Conservation (phyloP, 2,797 vertebrate genomes). For the Lophotriccus pileatus region DNA sequence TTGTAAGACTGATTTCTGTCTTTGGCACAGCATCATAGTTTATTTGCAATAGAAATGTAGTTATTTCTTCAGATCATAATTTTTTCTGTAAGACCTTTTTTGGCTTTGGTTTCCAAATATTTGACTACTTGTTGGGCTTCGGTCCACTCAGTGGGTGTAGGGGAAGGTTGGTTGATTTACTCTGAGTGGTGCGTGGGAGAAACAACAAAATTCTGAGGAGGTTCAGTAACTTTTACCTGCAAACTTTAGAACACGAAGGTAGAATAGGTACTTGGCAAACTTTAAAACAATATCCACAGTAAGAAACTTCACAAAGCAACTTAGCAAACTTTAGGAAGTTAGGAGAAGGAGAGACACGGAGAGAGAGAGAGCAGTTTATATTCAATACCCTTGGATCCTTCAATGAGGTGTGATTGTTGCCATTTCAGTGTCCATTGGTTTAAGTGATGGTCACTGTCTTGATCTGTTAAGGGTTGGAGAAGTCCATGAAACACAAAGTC, state of each 20-base stretch:
- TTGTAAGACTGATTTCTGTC: not conserved
- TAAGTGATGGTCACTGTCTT: not conserved
- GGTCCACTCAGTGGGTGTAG: not conserved
- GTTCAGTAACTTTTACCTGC: not conserved
- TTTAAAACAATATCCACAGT: not conserved
- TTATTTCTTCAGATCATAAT: not conserved
- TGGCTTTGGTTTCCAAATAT: not conserved
- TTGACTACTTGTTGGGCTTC: not conserved
- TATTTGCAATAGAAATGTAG: not conserved
- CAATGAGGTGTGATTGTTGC: not conserved
- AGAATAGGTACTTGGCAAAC: not conserved
- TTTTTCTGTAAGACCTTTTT: not conserved
- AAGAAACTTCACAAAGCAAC: not conserved
- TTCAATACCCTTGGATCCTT: not conserved
- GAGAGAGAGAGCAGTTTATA: not conserved
- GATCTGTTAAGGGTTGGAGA: not conserved
- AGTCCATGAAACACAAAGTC: not conserved
- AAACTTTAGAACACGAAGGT: not conserved
- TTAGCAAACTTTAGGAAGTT: not conserved
- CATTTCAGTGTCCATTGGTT: not conserved
- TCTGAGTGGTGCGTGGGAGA: not conserved
- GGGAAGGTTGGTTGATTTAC: not conserved
- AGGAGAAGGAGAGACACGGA: not conserved
- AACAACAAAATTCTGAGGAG: not conserved
- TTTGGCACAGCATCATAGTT: not conserved